Conservation (phyloP, 2,113 vertebrate genomes). For the Ranitomeya imitator region DNA sequence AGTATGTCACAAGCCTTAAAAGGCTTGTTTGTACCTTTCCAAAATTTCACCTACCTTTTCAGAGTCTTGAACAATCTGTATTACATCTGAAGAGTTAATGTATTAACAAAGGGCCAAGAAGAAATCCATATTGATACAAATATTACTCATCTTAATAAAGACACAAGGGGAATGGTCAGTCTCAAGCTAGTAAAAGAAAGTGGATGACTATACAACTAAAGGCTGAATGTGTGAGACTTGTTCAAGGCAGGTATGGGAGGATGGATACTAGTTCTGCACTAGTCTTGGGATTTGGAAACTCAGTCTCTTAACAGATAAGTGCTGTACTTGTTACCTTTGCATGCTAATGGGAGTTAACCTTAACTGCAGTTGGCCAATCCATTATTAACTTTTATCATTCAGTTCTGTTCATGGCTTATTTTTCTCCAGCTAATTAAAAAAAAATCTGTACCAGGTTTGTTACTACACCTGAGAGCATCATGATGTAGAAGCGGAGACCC, state of each 20-base stretch:
- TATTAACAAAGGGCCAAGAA: background rate
- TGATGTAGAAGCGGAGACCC: no score
- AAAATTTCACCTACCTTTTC: background rate
- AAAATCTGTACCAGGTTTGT: no score
- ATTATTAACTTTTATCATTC: background rate
- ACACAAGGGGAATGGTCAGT: background rate
- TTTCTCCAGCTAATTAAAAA: background rate
- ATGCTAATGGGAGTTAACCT: constrained; percentile 1
- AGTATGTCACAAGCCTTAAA: background rate
- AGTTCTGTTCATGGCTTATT: background rate
- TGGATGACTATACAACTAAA: background rate
- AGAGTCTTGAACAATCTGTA: background rate
- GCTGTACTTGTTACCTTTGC: background rate
- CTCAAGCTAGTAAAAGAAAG: background rate
- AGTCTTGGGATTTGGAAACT: constrained; percentile 34
- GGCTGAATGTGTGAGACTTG: background rate
- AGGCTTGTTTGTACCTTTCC: background rate
- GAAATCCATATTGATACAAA: background rate
- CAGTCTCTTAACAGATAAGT: constrained; percentile 48
- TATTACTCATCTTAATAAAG: background rate
- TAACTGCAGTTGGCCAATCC: background rate
- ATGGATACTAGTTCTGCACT: constrained; percentile 17
- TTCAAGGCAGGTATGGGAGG: constrained; percentile 9
- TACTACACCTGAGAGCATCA: no score
- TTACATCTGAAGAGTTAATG: background rate